Evolutionary conservation across 1,140 invertebrate genomes (phyloP).

Genomic region (Callitettix versicolor): DNA sequence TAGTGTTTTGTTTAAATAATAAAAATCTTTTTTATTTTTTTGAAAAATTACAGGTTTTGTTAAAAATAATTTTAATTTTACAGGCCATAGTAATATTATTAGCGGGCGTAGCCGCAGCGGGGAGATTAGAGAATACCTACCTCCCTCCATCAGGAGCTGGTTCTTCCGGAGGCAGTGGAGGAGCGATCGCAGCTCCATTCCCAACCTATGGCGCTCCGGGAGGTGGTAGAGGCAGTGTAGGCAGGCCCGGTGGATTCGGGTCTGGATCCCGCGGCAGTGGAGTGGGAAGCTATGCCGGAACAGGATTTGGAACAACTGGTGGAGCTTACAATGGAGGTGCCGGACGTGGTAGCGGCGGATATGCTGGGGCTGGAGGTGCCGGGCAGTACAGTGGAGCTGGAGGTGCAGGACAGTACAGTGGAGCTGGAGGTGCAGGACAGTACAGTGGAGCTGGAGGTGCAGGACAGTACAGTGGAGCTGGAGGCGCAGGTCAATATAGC

Average conservation of each 20-base stretch:
- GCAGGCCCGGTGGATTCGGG: too few species aligned
- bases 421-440: not conserved
- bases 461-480: not conserved
- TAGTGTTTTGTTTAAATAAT: too few species aligned
- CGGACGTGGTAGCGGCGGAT: constrained; percentile 1
- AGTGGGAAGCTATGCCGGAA: not conserved
- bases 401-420: constrained; percentile 1
- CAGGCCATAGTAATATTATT: constrained; percentile 13
- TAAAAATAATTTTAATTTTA: not conserved
- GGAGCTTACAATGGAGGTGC: constrained; percentile 6
- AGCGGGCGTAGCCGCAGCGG: constrained; percentile 19
- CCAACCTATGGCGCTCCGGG: constrained; percentile 1
- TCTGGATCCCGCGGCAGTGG: constrained; percentile 9
- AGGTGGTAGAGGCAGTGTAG: not conserved
- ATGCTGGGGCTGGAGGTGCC: constrained; percentile 2
- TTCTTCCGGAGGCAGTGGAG: constrained; percentile 13
- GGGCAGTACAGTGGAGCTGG: not conserved
- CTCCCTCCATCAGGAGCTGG: constrained; percentile 44
- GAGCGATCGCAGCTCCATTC: constrained; percentile 11
- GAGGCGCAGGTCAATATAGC: not conserved
- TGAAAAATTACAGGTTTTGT: too few species aligned
- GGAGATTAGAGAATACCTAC: constrained; percentile 48
- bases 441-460: not conserved
- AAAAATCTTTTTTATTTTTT: too few species aligned
- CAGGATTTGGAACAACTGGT: constrained; percentile 8